phyloP scores from a whole-genome alignment of 2,888 invertebrate genomes.

The Nemurella pictetii region DNA sequence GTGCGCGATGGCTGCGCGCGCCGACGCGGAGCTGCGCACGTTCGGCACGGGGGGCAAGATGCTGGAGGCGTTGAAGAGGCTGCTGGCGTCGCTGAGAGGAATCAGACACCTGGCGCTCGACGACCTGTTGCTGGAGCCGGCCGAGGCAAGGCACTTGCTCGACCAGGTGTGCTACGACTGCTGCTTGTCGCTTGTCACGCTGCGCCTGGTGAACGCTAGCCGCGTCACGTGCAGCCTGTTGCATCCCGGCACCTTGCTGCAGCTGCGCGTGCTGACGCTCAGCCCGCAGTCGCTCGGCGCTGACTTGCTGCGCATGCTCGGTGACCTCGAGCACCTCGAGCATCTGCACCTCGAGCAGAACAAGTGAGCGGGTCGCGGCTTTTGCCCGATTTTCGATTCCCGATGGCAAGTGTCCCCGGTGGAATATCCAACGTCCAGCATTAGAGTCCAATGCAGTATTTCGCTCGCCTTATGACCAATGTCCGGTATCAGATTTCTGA shows the following conservation, averaged over 20 bases:
- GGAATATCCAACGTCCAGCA: no score
- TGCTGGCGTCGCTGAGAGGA: constrained; percentile 67
- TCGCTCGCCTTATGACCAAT: no score
- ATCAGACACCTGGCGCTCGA: constrained; percentile 67
- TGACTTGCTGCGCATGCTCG: constrained; percentile 68
- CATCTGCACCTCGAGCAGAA: constrained; percentile 77
- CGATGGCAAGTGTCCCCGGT: no score
- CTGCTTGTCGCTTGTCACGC: constrained; percentile 61
- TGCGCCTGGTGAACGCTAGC: constrained; percentile 75
- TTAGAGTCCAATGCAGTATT: no score
- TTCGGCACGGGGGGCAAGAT: constrained; percentile 80
- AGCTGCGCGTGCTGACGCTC: constrained; percentile 67
- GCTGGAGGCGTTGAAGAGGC: constrained; percentile 64
- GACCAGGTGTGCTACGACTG: constrained; percentile 62
- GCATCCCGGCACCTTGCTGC: constrained; percentile 75
- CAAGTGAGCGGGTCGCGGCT: background rate
- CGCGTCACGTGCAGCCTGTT: constrained; percentile 68
- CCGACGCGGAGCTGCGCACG: constrained; percentile 64
- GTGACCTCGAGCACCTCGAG: constrained; percentile 64
- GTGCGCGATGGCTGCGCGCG: constrained; percentile 68
- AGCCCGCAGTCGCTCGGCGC: constrained; percentile 77
- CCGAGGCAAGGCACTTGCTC: constrained; percentile 69
- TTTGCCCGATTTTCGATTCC: constrained; percentile 35
- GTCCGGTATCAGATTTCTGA: no score
- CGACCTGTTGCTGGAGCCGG: constrained; percentile 73